Conservation (phyloP, 2,888 invertebrate genomes). For the Synanthedon myopaeformis region DNA sequence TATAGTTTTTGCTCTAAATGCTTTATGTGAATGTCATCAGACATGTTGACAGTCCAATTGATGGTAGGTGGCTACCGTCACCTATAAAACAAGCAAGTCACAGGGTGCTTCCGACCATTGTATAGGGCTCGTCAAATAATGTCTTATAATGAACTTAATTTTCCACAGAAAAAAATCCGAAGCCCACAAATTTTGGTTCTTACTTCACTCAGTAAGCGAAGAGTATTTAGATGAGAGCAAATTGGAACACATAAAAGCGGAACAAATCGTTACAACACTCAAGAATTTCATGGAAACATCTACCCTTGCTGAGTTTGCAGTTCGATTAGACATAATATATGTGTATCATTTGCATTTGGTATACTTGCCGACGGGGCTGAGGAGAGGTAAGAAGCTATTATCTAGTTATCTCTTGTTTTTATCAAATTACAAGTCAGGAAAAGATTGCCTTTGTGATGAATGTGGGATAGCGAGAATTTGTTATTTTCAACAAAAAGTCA, state of each 20-base stretch:
- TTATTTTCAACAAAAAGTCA: too few relatives aligned
- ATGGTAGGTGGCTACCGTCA: too few relatives aligned
- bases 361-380: constrained; percentile 58
- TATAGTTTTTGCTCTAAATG: too few relatives aligned
- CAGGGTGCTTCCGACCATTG: too few relatives aligned
- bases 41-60: too few relatives aligned
- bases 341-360: constrained; percentile 85
- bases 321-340: constrained; percentile 81
- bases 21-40: too few relatives aligned
- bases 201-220: constrained; percentile 79
- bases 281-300: constrained; percentile 87
- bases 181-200: constrained; percentile 91
- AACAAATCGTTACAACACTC: constrained; percentile 66
- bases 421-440: too few relatives aligned
- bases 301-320: constrained; percentile 84
- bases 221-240: constrained; percentile 63
- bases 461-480: too few relatives aligned
- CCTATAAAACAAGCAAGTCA: too few relatives aligned
- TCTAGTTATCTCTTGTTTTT: too few relatives aligned
- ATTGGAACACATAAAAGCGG: constrained; percentile 19
- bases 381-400: constrained; percentile 39
- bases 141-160: neutral
- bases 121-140: too few relatives aligned
- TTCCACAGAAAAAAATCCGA: constrained; percentile 71
- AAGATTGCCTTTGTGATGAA: too few relatives aligned